A percentile compares a stretch with the other conserved stretches of the same genome.
Conservation (phyloP, 1,140 invertebrate genomes). For the Archivesica marissinica region DNA sequence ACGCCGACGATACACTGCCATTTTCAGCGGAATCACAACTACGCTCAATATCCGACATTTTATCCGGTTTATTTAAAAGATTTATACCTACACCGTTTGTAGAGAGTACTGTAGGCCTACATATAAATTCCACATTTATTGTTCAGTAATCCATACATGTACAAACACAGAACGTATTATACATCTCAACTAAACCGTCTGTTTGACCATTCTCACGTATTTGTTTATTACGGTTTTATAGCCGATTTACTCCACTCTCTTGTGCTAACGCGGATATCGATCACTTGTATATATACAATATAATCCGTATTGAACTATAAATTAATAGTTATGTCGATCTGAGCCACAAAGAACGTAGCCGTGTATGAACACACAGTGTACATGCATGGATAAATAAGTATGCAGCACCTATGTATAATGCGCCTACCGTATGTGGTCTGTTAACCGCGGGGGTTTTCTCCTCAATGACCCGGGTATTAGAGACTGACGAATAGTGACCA, state of each 20-base stretch:
- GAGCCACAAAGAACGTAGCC: conserved; percentile 29
- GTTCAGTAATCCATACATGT: conserved; percentile 25
- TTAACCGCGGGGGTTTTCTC: background rate
- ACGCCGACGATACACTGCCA: conserved; percentile 45
- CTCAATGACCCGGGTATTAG: background rate
- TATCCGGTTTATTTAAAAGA: too few species aligned
- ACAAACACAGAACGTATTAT: too few species aligned
- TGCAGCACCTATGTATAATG: background rate
- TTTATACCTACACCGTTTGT: too few species aligned
- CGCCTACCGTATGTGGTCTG: background rate
- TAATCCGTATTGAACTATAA: conserved; percentile 19
- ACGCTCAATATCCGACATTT: conserved; percentile 17
- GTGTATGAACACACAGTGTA: background rate
- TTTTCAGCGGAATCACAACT: conserved; percentile 17
- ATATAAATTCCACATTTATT: background rate
- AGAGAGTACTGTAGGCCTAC: too few species aligned
- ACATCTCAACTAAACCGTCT: too few species aligned
- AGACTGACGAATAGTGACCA: too few species aligned
- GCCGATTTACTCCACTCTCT: background rate
- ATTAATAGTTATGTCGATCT: background rate
- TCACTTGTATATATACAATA: background rate
- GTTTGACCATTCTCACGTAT: too few species aligned
- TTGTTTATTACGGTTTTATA: background rate
- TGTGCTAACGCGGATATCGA: conserved; percentile 23
- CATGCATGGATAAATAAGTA: conserved; percentile 2